These are phyloP conservation scores for Bellardia pandia DNA, from an alignment of 2,888 invertebrate species.

Conservation along the genomic window DNA sequence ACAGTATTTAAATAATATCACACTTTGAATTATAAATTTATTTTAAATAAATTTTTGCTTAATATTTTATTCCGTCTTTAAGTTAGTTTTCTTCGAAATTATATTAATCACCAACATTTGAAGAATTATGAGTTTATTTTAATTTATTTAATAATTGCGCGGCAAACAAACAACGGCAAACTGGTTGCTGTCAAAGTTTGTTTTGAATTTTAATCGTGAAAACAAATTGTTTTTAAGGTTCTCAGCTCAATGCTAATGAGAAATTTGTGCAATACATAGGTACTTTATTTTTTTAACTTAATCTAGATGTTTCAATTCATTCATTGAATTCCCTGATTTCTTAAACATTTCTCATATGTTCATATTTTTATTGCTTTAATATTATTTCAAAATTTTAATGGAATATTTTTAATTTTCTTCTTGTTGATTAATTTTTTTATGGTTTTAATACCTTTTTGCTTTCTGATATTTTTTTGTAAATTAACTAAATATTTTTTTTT, in stretches of 20 bases:
- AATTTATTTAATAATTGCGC: too few species aligned
- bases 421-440: constrained; percentile 21
- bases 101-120: too few species aligned
- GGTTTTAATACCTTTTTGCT: constrained; percentile 42
- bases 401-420: constrained; percentile 14
- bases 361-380: constrained; percentile 12
- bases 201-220: background rate
- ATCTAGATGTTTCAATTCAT: constrained; percentile 39
- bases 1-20: too few species aligned
- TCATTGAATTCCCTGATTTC: constrained; percentile 33
- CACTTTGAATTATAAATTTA: too few species aligned
- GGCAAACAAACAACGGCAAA: background rate
- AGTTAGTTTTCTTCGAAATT: too few species aligned
- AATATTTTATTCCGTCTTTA: too few species aligned
- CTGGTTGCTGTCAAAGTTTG: background rate
- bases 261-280: background rate
- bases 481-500: constrained; percentile 20
- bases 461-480: constrained; percentile 24
- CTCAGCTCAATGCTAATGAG: constrained; percentile 2
- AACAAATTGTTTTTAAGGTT: background rate
- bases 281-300: background rate
- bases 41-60: too few species aligned
- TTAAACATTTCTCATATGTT: background rate
- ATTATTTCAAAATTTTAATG: constrained; percentile 3
- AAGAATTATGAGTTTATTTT: too few species aligned